phyloP scores from a whole-genome alignment of 1,140 invertebrate species.

The Eupeodes corollae region DNA sequence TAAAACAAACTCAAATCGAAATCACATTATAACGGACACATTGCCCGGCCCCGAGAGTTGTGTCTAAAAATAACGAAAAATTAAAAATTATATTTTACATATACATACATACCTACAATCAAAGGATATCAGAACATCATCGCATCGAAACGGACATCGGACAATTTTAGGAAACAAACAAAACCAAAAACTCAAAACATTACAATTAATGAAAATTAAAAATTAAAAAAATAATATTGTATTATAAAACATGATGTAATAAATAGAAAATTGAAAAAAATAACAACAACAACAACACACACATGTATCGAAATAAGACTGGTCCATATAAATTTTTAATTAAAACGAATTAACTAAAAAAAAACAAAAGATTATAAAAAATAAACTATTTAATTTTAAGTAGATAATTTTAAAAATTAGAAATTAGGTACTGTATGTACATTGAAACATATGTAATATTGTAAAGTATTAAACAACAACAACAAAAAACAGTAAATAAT shows the following conservation, averaged over 20 bases:
- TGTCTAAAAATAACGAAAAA: constrained; percentile 45
- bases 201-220: too few relatives aligned
- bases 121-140: too few relatives aligned
- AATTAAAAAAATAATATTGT: too few relatives aligned
- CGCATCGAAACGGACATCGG: too few relatives aligned
- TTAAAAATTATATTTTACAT: background rate
- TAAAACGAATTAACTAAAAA: constrained; percentile 10
- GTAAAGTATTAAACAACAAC: background rate
- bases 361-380: background rate
- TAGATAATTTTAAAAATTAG: background rate
- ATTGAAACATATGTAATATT: background rate
- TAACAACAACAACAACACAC: background rate
- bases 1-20: constrained; percentile 36
- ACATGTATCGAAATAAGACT: background rate
- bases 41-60: constrained; percentile 66
- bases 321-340: constrained; percentile 9
- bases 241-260: too few relatives aligned
- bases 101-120: background rate
- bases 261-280: too few relatives aligned
- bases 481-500: background rate
- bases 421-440: too few relatives aligned
- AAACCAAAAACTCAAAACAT: too few relatives aligned
- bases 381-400: background rate
- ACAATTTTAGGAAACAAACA: too few relatives aligned
- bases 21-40: constrained; percentile 57